Evolutionary conservation across 2,888 invertebrate genomes (phyloP), one percentile per base, ranked within the genome.

Genomic region (Pollenia amentaria): DNA sequence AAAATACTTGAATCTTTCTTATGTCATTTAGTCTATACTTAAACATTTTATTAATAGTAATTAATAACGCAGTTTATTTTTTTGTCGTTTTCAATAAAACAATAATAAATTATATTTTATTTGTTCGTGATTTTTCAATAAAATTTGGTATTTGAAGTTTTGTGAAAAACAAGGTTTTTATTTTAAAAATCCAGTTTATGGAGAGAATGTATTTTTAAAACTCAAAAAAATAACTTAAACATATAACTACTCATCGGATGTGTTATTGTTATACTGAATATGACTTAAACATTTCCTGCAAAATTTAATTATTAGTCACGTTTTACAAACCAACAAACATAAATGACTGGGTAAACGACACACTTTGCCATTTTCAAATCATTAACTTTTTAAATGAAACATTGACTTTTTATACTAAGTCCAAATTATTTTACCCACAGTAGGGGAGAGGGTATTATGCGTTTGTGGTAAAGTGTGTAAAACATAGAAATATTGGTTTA

Each of bases 41-140:
- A 48, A 60, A 11, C 4, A 18, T 18, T 79, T 62, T 51, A 51
- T 60, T 69, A 53, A 53, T 77, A 55, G 65, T 21, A 67, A 67
- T 78, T 64, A 53, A 53, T 53, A 60, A 51, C 57, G 10, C 29
- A 57, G n/a, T 57, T 42, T 18, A 4, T 11, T 3, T 57, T 42
- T 42, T 46, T 60, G 40, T 40, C 38, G 48, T 48, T 78, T 69
- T 40, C 18, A 57, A 60, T 40, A 48, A 29, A 72, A 70, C 29
- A 16, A 29, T 65, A 65, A 44, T 44, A 44, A 64, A 10, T 51
- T 42, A 48, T 38, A 48, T 18, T 12, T 40, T 38, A 48, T 18
- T 16, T 40, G 51, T 16, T 44, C 70, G 62, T 57, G 51, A 70
- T 70, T 62, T 78, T 51, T 53, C 53, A 60, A 69, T 69, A 18